phyloP scores from a whole-genome alignment of 2,888 invertebrate species.

The Erpobdella octoculata region DNA sequence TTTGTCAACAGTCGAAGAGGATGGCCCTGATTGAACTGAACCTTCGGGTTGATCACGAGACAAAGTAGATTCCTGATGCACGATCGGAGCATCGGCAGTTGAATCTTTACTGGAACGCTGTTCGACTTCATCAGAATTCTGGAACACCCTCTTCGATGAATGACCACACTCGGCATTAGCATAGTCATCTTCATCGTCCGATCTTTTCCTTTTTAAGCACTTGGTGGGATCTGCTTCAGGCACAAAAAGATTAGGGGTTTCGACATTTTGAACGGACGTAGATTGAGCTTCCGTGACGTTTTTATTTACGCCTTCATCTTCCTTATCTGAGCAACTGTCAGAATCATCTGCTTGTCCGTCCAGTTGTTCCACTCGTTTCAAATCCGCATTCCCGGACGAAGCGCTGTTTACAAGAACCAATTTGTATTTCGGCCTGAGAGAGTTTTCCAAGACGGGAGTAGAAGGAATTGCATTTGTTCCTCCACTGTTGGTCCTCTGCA shows the following conservation, averaged over 20 bases:
- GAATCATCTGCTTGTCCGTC: constrained; percentile 6
- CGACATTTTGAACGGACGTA: no score
- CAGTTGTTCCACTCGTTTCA: not conserved
- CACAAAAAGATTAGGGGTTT: no score
- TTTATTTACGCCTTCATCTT: not conserved
- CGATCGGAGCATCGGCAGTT: no score
- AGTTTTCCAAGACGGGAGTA: not conserved
- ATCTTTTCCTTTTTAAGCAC: not conserved
- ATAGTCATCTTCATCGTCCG: not conserved
- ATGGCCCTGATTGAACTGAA: no score
- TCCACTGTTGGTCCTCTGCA: not conserved
- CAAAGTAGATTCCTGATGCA: no score
- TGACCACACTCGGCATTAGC: not conserved
- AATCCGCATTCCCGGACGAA: not conserved
- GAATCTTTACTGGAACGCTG: not conserved
- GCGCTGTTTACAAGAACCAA: not conserved
- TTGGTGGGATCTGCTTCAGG: no score
- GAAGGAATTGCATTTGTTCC: not conserved
- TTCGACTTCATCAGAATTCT: not conserved
- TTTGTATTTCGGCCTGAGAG: not conserved
- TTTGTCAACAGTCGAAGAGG: no score
- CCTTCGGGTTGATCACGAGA: no score
- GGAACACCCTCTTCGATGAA: not conserved
- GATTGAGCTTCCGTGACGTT: no score
- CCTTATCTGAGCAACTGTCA: not conserved